A percentile compares a stretch with the other conserved stretches of the same genome.
These are phyloP conservation scores for Gryon sp. DNA, from an alignment of 1,140 invertebrate genomes.

Conservation along the genomic window DNA sequence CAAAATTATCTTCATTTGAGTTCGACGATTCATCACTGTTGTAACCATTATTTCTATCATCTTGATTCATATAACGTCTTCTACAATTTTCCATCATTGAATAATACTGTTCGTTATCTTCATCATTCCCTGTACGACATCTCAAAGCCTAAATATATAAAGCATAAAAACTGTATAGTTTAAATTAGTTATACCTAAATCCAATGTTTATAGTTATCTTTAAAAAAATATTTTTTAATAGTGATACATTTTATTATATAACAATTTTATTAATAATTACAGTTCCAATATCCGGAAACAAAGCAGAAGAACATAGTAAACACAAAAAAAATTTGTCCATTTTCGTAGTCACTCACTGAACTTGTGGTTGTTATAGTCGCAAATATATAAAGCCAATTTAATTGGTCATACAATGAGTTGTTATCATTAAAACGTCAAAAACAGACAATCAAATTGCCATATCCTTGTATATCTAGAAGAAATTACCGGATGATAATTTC, in stretches of 20 bases:
- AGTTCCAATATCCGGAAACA: constrained; percentile 23
- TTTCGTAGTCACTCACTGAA: not conserved
- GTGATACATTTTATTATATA: too few species aligned
- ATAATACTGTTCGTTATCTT: constrained; percentile 68
- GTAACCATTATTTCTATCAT: constrained; percentile 53
- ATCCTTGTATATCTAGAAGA: constrained; percentile 17
- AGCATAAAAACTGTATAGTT: too few species aligned
- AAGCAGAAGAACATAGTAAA: constrained; percentile 19
- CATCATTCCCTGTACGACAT: constrained; percentile 71
- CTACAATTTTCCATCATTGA: constrained; percentile 70
- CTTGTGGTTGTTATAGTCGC: not conserved
- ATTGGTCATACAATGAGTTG: constrained; percentile 1
- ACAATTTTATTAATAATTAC: constrained; percentile 39
- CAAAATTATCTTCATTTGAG: constrained; percentile 68
- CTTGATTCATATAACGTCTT: constrained; percentile 54
- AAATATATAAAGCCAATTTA: constrained; percentile 19
- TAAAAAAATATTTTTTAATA: too few species aligned
- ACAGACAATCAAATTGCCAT: constrained; percentile 18
- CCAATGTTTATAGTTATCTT: too few species aligned
- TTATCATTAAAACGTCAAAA: constrained; percentile 51
- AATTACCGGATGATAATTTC: constrained; percentile 58
- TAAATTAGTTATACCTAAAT: too few species aligned
- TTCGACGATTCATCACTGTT: constrained; percentile 64
- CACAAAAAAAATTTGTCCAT: constrained; percentile 38
- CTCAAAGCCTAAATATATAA: constrained; percentile 70